Conservation (phyloP, 1,140 invertebrate genomes). For the Polypedilum vanderplanki region DNA sequence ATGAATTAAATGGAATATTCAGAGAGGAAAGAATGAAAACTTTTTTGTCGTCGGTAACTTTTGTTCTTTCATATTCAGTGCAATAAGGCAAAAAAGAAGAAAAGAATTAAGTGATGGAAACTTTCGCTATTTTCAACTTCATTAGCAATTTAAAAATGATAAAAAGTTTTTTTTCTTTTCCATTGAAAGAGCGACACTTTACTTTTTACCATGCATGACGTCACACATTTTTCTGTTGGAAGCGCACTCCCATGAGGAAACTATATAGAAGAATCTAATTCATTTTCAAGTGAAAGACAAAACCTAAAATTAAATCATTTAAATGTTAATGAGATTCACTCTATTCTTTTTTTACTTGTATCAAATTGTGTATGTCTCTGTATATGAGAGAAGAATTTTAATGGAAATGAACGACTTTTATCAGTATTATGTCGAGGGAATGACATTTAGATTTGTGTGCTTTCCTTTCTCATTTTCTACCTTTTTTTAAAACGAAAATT, state of each 20-base stretch:
- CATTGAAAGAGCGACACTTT: neutral
- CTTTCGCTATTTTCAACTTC: conserved; percentile 16
- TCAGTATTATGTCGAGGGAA: conserved; percentile 7
- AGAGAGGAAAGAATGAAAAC: neutral
- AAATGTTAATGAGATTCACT: conserved; percentile 27
- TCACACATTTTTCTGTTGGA: neutral
- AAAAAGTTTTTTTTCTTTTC: neutral
- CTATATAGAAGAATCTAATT: conserved; percentile 7
- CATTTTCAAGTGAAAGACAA: neutral
- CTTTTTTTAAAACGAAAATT: neutral
- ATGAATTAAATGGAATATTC: neutral
- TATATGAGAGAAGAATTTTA: neutral
- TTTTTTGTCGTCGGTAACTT: neutral
- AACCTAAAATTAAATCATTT: conserved; percentile 10
- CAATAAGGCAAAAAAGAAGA: neutral
- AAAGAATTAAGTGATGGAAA: no score
- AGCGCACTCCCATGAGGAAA: neutral
- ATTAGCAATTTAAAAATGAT: conserved; percentile 13
- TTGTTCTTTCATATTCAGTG: neutral
- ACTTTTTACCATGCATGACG: neutral
- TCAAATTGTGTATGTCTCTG: neutral
- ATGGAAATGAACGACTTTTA: conserved; percentile 4
- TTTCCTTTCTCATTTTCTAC: no score
- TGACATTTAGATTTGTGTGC: neutral
- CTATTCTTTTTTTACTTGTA: neutral